A percentile compares a stretch with the other conserved stretches of the same genome.
phyloP scores from a whole-genome alignment of 2,888 invertebrate species.

The Acanthoscelides obtectus region DNA sequence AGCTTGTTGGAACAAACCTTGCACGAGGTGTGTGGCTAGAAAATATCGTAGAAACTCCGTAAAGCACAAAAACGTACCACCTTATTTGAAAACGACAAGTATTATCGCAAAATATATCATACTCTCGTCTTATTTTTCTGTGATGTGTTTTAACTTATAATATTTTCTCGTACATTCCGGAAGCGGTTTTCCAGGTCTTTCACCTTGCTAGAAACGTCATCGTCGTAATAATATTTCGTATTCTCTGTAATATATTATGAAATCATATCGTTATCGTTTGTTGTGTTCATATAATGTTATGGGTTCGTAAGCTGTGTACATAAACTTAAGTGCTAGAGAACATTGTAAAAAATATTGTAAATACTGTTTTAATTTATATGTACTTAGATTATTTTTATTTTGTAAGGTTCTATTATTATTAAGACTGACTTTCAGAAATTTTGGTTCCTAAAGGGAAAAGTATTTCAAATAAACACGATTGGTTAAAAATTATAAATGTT shows the following conservation, averaged over 20 bases:
- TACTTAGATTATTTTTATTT: constrained; percentile 37
- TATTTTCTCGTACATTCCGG: constrained; percentile 1
- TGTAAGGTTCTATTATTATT: constrained; percentile 43
- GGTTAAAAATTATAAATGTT: not conserved
- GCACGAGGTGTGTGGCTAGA: not conserved
- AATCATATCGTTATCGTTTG: constrained; percentile 16
- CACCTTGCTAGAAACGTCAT: not conserved
- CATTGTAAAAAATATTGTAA: constrained; percentile 39
- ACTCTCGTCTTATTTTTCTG: not conserved
- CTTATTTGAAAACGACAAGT: not conserved
- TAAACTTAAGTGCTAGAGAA: constrained; percentile 7
- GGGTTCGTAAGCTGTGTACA: constrained; percentile 23
- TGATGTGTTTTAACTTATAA: not conserved
- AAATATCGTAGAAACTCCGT: not conserved
- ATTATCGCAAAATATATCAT: not conserved
- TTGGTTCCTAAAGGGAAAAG: constrained; percentile 48
- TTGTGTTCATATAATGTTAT: constrained; percentile 23
- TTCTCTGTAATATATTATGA: not conserved
- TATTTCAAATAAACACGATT: constrained; percentile 38
- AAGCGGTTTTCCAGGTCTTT: not conserved
- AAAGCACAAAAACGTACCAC: not conserved
- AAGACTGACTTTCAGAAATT: constrained; percentile 48
- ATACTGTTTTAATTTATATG: constrained; percentile 38
- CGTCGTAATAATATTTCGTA: not conserved
- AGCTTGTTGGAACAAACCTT: no score